Percentiles rank a stretch among this genome's conserved stretches.
These are phyloP conservation scores for Andrena bicolor DNA, from an alignment of 2,888 invertebrate genomes.

Conservation along the genomic window DNA sequence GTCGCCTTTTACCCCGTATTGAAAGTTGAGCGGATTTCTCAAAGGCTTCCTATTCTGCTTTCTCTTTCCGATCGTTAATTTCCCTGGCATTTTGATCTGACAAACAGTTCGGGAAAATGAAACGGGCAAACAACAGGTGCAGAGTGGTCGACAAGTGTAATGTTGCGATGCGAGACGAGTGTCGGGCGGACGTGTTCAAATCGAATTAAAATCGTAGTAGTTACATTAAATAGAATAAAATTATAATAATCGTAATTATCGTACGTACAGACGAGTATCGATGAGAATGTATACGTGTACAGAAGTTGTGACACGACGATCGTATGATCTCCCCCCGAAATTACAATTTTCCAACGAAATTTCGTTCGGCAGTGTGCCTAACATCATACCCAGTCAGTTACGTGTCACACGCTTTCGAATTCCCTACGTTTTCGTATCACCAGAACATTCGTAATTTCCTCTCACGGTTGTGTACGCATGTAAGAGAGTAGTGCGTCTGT, in stretches of 20 bases:
- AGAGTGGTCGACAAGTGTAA: constrained; percentile 73
- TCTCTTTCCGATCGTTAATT: constrained; percentile 73
- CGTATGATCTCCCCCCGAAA: constrained; percentile 16
- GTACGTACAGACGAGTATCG: constrained; percentile 59
- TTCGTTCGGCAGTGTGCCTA: constrained; percentile 20
- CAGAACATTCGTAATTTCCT: constrained; percentile 24
- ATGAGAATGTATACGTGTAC: constrained; percentile 62
- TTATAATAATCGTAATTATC: constrained; percentile 48
- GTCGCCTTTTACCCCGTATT: constrained; percentile 17
- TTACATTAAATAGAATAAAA: constrained; percentile 60
- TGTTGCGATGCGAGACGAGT: constrained; percentile 76
- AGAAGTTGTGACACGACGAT: constrained; percentile 36
- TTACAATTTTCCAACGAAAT: constrained; percentile 21
- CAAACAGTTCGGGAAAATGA: constrained; percentile 79
- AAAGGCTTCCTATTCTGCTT: constrained; percentile 69
- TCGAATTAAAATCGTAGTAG: constrained; percentile 52
- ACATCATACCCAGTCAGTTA: constrained; percentile 16
- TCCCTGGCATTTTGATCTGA: constrained; percentile 75
- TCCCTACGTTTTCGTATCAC: constrained; percentile 24
- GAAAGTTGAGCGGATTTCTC: constrained; percentile 35
- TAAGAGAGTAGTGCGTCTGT: constrained; percentile 16
- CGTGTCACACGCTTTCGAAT: neutral
- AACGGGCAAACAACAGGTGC: constrained; percentile 76
- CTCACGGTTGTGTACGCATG: constrained; percentile 21
- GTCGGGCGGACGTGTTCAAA: constrained; percentile 62